Percentiles rank a stretch among this genome's conserved stretches.
These are phyloP conservation scores for Microcebus lehilahytsara DNA, from an alignment of 2,113 vertebrate species.

Conservation along the genomic window DNA sequence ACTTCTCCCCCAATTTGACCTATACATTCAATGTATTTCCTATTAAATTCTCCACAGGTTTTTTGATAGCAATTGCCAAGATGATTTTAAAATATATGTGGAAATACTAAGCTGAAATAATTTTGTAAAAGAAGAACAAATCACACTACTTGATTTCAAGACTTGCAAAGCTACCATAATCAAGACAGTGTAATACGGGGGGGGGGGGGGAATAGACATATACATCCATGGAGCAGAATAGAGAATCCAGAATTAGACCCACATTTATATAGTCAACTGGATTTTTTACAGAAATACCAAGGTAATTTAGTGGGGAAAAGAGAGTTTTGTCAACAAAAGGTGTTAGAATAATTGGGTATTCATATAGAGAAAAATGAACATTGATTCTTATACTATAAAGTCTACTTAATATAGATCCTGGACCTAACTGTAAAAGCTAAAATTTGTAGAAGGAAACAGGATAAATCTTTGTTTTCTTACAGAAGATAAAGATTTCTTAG, in stretches of 20 bases:
- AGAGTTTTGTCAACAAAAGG: neutral
- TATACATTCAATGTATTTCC: neutral
- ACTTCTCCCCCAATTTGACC: neutral
- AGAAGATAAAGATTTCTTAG: neutral
- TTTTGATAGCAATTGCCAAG: neutral
- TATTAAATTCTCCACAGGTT: neutral
- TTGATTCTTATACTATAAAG: neutral
- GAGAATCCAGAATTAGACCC: neutral
- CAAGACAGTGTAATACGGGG: neutral
- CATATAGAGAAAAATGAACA: neutral
- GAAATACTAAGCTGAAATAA: neutral
- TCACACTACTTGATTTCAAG: neutral
- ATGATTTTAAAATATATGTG: neutral
- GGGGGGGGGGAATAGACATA: neutral
- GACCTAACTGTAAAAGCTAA: conserved; percentile 21
- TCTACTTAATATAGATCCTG: neutral
- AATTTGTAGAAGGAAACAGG: neutral
- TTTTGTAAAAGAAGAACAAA: neutral
- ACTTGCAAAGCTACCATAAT: neutral
- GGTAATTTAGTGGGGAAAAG: neutral
- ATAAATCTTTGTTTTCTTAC: neutral
- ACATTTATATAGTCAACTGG: neutral
- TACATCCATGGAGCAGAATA: neutral
- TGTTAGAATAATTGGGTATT: neutral
- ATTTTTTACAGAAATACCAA: neutral